Evolutionary conservation across 2,797 vertebrate genomes (phyloP).

Genomic region (Cyprinodon diabolis): DNA sequence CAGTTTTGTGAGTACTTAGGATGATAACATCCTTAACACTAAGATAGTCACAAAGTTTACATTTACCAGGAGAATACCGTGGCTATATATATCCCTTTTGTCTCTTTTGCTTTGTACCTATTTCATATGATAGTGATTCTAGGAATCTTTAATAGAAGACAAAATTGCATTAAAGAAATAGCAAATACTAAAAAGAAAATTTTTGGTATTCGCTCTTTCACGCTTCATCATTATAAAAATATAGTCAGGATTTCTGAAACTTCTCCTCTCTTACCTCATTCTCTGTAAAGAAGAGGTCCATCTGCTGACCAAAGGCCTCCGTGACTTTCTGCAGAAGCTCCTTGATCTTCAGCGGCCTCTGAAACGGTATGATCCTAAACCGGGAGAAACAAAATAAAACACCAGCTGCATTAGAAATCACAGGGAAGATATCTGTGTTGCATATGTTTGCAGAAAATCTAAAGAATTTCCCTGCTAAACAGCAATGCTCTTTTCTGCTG

Average conservation of each 20-base stretch:
- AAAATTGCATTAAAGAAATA: background rate
- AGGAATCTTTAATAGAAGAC: background rate
- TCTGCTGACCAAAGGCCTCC: conserved; percentile 91
- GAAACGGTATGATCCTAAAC: conserved; percentile 90
- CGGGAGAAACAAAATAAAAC: conserved; percentile 3
- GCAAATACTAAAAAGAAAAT: too few species aligned
- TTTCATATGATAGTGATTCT: background rate
- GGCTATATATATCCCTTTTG: background rate
- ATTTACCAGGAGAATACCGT: background rate
- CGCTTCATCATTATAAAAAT: background rate
- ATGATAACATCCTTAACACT: background rate
- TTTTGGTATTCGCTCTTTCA: background rate
- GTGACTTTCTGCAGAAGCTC: conserved; percentile 92
- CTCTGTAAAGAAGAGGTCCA: conserved; percentile 90
- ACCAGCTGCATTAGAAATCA: conserved; percentile 39
- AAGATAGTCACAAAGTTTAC: background rate
- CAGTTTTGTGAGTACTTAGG: background rate
- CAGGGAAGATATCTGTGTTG: conserved; percentile 9
- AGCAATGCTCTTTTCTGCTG: background rate
- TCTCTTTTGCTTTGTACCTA: background rate
- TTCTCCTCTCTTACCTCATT: conserved; percentile 81
- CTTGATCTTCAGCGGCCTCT: conserved; percentile 88
- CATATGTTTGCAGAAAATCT: conserved; percentile 18
- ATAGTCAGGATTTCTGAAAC: background rate
- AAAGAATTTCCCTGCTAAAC: background rate